These are phyloP conservation scores for Pegoplata infirma DNA, from an alignment of 2,888 invertebrate genomes.

Conservation along the genomic window DNA sequence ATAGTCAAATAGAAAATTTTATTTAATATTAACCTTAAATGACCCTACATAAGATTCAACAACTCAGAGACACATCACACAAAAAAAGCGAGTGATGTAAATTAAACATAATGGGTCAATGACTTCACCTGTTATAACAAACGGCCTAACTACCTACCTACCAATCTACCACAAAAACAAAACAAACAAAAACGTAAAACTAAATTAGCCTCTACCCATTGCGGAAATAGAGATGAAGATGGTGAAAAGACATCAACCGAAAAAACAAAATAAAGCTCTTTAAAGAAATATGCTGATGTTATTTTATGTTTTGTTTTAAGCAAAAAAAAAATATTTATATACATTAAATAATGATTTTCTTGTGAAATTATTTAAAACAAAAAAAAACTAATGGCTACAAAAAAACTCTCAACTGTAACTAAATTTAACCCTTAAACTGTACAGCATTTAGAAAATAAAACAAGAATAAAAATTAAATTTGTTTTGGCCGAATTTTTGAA, in stretches of 20 bases:
- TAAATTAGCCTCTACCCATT: slow-evolving; percentile 33
- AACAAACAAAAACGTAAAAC: not conserved
- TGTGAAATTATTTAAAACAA: slow-evolving; percentile 10
- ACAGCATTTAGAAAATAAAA: no score
- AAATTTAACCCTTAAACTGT: no score
- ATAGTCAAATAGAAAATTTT: not conserved
- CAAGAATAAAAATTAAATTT: no score
- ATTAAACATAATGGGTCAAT: not conserved
- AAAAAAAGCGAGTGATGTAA: not conserved
- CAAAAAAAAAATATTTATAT: not conserved
- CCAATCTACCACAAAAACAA: not conserved
- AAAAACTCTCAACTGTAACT: slow-evolving; percentile 46
- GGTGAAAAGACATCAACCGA: slow-evolving; percentile 5
- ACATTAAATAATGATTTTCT: slow-evolving; percentile 40
- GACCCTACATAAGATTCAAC: not conserved
- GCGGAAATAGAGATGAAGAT: slow-evolving; percentile 39
- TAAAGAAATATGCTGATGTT: slow-evolving; percentile 6
- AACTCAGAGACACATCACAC: not conserved
- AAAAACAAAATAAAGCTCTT: not conserved
- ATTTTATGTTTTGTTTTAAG: not conserved
- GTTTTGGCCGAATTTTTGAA: no score
- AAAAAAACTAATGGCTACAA: not conserved
- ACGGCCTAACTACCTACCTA: no score
- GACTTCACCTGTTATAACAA: not conserved
- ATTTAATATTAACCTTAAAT: not conserved